Evolutionary conservation across 2,888 invertebrate species (phyloP), one percentile per base, ranked within the genome.

Genomic region (Tenthredo notha): DNA sequence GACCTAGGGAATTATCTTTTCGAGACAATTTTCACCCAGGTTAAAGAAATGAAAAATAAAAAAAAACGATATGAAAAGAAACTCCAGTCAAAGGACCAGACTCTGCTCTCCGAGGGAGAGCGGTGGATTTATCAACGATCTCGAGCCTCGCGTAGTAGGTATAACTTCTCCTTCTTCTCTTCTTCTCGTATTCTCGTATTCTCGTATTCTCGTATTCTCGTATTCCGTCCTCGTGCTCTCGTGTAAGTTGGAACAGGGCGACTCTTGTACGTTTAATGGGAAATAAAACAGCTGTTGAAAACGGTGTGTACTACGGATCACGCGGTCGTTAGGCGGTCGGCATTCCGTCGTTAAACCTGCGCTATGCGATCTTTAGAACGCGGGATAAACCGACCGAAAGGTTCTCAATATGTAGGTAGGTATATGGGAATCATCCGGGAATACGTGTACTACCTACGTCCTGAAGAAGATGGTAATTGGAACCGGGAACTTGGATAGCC

Each of bases 231-330:
- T 50, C 50, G 50, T 40, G 12, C 29, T 77, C 33, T 47, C 75
- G 47, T 33, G 47, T 47, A 47, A 47, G 47, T 47, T 47, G 47
- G 25, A 75, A 75, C 75, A 75, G 75, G 43, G 29, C 6, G 75
- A 50, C 47, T 47, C 75, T 75, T 50, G 29, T 54, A 54, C 77
- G 54, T 54, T 54, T 77, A 54, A 77, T 77, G 77, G 47, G 50
- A 77, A 77, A 77, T 77, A 77, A 77, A 77, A 77, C 77, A 77
- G 77, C 77, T 77, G 77, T 77, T 54, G 47, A 54, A 77, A 77
- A 77, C 77, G 50, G 77, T 77, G 77, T 50, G 18, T 33, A 74
- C 43, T 18, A 67, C 74, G 74, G 70, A 25, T 40, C 43, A 25
- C 21, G 43, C 10, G 74, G 74, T 74, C 43, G 40, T 74, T 43